Evolutionary conservation across 2,113 vertebrate genomes (phyloP).

Genomic region (Heterotis niloticus): DNA sequence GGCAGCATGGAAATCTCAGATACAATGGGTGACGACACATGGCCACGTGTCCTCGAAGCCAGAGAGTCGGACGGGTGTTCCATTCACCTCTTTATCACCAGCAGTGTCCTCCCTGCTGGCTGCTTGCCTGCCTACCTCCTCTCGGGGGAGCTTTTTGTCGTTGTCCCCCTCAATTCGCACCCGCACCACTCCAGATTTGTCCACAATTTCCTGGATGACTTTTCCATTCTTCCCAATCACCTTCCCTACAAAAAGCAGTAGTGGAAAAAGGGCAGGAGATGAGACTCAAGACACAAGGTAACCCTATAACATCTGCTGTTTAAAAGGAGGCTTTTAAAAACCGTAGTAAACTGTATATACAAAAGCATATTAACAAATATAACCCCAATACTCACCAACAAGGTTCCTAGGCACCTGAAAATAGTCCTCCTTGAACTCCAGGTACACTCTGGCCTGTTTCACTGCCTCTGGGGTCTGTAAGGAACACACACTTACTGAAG

Average conservation of each 20-base stretch:
- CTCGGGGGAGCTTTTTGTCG: constrained; percentile 82
- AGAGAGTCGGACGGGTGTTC: constrained; percentile 29
- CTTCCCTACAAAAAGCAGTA: constrained; percentile 67
- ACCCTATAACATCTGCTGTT: background rate
- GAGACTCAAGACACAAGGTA: background rate
- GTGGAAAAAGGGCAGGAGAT: background rate
- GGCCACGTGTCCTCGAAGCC: background rate
- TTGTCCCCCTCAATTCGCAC: constrained; percentile 88
- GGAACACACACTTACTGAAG: background rate
- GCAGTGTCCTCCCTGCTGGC: constrained; percentile 60
- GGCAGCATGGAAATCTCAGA: constrained; percentile 7
- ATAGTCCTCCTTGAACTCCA: constrained; percentile 86
- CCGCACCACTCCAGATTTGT: constrained; percentile 87
- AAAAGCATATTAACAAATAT: background rate
- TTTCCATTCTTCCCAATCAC: constrained; percentile 90
- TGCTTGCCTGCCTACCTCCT: constrained; percentile 73
- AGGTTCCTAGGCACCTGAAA: constrained; percentile 84
- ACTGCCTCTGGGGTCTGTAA: constrained; percentile 80
- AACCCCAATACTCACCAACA: constrained; percentile 69
- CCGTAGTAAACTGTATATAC: background rate
- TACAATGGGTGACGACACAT: background rate
- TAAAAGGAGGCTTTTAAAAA: background rate
- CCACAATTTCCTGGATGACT: constrained; percentile 91
- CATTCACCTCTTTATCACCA: constrained; percentile 65
- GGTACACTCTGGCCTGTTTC: constrained; percentile 78